Evolutionary conservation across 1,140 invertebrate species (phyloP).

Genomic region (Drosophila repletoides): DNA sequence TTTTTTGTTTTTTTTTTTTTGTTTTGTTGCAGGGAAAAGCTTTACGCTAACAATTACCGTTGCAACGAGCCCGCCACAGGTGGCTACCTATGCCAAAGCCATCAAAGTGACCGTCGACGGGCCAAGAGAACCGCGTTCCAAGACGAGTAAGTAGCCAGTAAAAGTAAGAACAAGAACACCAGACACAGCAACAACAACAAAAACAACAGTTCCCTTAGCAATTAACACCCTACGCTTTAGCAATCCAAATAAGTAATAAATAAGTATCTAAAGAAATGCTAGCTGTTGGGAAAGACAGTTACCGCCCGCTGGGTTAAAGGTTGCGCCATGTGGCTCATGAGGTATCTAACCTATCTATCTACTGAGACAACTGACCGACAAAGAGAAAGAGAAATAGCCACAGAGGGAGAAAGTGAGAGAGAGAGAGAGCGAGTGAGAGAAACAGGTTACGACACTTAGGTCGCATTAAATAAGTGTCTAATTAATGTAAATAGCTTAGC

Average conservation of each 20-base stretch:
- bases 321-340: constrained; percentile 49
- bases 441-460: constrained; percentile 10
- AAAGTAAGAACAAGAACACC: not conserved
- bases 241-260: not conserved
- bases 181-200: not conserved
- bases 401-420: too few species aligned
- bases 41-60: constrained; percentile 98
- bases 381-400: too few species aligned
- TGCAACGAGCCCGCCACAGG: constrained; percentile 94
- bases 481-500: constrained; percentile 62
- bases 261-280: constrained; percentile 1
- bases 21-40: constrained; percentile 92
- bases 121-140: constrained; percentile 96
- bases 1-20: constrained; percentile 6
- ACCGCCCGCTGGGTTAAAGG: constrained; percentile 59
- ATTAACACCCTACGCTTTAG: constrained; percentile 46
- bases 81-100: constrained; percentile 97
- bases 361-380: not conserved
- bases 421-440: too few species aligned
- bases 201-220: constrained; percentile 33
- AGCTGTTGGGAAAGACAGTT: not conserved
- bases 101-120: constrained; percentile 99
- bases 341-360: too few species aligned
- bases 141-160: constrained; percentile 95
- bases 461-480: constrained; percentile 62